Base-by-base conservation (phyloP, 2,113 vertebrate species). In the Corapipo altera region DNA sequence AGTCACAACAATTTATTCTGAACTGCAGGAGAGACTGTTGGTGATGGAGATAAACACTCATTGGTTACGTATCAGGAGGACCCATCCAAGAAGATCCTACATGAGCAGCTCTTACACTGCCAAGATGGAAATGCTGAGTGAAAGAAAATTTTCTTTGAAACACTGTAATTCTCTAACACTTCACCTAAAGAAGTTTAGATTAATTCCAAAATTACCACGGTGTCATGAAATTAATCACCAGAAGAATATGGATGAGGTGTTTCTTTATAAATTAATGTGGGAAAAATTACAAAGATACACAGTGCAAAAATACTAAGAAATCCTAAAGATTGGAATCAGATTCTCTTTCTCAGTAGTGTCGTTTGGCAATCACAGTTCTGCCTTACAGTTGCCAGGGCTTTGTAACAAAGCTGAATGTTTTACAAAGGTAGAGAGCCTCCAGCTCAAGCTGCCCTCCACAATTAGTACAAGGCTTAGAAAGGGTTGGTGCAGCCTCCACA, bases 201-300 rank as follows among this genome's bases (percentile, higher is more conserved):
- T 0, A 73, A 70, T 83, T 88, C 8, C 24, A 49, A 65, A 69
- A 70, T 57, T 62, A 22, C 2, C 9, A 7, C 12, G 5, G 3
- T 27, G 16, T 39, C 10, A 49, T 58, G 49, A 91, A 76, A 77
- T 21, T 44, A 74, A 49, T n/a, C 9, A 54, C 11, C 15, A 54
- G 39, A 71, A 58, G 4, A 8, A 43, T 41, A 48, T 5, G 12
- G 2, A 4, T 28, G 3, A 35, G 8, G 2, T 59, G 0, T 3
- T 33, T n/a, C 48, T 58, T 41, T 73, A 39, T 15, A 12, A 70
- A 49, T 49, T 32, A 12, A 57, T 14, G 14, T 27, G 11, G 33
- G 20, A 61, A 67, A 78, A 58, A 37, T 43, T 11, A 5, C 15
- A 49, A 59, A 86, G 30, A 77, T 28, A 24, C 5, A 23, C 5